Conservation (phyloP, 1,140 invertebrate species). For the Acromyrmex charruanus region DNA sequence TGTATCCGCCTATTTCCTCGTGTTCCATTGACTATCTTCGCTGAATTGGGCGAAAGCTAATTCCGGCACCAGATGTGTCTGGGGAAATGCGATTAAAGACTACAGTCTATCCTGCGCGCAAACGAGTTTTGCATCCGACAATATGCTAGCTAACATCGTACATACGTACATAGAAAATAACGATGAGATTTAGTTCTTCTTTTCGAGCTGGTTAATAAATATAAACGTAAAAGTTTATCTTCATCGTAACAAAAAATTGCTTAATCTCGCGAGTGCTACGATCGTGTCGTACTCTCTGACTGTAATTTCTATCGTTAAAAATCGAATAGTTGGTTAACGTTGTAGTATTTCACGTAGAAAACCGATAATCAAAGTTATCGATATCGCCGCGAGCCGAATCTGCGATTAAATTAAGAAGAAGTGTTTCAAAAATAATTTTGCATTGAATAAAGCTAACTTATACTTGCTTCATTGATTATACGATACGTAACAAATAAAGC, state of each 20-base stretch:
- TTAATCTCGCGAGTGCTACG: slow-evolving; percentile 1
- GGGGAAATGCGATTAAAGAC: slow-evolving; percentile 50
- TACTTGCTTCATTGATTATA: too few species aligned
- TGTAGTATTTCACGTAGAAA: neutral
- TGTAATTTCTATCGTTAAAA: slow-evolving; percentile 14
- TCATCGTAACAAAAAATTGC: neutral
- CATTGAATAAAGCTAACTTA: neutral
- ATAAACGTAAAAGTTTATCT: slow-evolving; percentile 1
- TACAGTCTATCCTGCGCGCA: slow-evolving; percentile 35
- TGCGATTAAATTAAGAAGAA: neutral
- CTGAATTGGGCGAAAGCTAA: slow-evolving; percentile 51
- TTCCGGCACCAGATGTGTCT: slow-evolving; percentile 36
- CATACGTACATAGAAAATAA: slow-evolving; percentile 1
- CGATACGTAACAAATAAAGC: neutral
- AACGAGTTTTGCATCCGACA: slow-evolving; percentile 27
- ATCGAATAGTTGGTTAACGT: neutral
- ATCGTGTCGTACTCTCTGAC: neutral
- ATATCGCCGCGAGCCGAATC: neutral
- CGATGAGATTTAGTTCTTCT: neutral
- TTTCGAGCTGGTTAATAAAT: neutral
- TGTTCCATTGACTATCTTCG: slow-evolving; percentile 38
- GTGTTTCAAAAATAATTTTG: slow-evolving; percentile 9
- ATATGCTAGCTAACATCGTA: slow-evolving; percentile 25
- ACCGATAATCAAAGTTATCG: slow-evolving; percentile 23
- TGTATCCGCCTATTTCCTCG: slow-evolving; percentile 43